A percentile compares a stretch with the other conserved stretches of the same genome.
These are phyloP conservation scores for Agrochola lota DNA, from an alignment of 2,888 invertebrate genomes.

Conservation along the genomic window DNA sequence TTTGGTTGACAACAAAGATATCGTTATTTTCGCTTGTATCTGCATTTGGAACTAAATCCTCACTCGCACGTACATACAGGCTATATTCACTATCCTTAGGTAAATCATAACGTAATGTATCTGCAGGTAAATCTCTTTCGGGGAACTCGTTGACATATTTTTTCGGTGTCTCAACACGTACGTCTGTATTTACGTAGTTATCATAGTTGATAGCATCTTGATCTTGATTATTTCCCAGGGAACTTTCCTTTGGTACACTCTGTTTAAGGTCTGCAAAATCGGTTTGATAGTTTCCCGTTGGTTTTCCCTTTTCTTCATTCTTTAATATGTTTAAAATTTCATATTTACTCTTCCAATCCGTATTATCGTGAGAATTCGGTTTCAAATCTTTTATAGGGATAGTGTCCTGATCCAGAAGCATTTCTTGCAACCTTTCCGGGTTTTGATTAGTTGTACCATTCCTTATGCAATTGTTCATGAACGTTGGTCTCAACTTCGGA, in stretches of 20 bases:
- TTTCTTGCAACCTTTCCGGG: slow-evolving; percentile 19
- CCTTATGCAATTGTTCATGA: slow-evolving; percentile 60
- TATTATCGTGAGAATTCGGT: slow-evolving; percentile 67
- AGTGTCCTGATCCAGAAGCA: slow-evolving; percentile 13
- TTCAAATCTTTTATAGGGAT: slow-evolving; percentile 43
- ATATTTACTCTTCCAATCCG: slow-evolving; percentile 87
- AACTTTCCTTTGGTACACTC: slow-evolving; percentile 21
- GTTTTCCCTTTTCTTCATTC: slow-evolving; percentile 75
- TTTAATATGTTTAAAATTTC: slow-evolving; percentile 84
- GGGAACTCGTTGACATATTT: slow-evolving; percentile 67
- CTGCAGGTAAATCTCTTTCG: slow-evolving; percentile 67
- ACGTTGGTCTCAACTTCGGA: slow-evolving; percentile 75
- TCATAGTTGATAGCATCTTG: slow-evolving; percentile 15
- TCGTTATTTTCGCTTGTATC: slow-evolving; percentile 11
- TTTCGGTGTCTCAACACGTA: slow-evolving; percentile 29
- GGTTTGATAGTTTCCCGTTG: slow-evolving; percentile 15
- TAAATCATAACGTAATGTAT: slow-evolving; percentile 40
- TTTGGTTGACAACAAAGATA: slow-evolving; percentile 12
- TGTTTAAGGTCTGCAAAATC: slow-evolving; percentile 10
- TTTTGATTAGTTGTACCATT: slow-evolving; percentile 44
- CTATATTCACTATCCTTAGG: slow-evolving; percentile 1
- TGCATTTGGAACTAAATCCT: slow-evolving; percentile 5
- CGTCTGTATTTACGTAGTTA: slow-evolving; percentile 23
- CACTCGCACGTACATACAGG: background rate
- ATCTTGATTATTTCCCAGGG: slow-evolving; percentile 16